These are phyloP conservation scores for Otus sunia DNA, from an alignment of 2,113 vertebrate species.

Conservation along the genomic window DNA sequence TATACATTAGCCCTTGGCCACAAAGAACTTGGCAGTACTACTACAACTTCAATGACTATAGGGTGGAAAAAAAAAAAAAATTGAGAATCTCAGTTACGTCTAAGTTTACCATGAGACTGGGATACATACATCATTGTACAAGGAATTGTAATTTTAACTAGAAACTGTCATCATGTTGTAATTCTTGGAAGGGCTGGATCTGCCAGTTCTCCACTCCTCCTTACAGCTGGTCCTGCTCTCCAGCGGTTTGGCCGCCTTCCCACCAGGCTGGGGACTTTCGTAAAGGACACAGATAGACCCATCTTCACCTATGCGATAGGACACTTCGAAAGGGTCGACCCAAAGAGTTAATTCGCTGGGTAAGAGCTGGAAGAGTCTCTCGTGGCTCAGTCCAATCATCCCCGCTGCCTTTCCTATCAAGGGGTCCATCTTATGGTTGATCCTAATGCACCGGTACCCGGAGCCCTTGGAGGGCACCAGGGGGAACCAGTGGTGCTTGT, in stretches of 20 bases:
- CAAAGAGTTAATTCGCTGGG: constrained; percentile 81
- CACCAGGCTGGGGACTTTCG: constrained; percentile 51
- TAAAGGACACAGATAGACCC: constrained; percentile 81
- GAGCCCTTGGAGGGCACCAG: constrained; percentile 75
- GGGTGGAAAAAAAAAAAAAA: neutral
- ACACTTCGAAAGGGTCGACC: constrained; percentile 81
- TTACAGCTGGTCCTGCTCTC: constrained; percentile 70
- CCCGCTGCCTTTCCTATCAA: constrained; percentile 75
- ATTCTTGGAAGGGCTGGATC: constrained; percentile 70
- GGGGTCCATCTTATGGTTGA: constrained; percentile 82
- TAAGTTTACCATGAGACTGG: neutral
- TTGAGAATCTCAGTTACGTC: constrained; percentile 6
- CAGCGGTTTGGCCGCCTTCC: neutral
- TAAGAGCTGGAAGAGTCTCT: constrained; percentile 76
- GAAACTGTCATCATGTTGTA: constrained; percentile 77
- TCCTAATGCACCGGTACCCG: constrained; percentile 79
- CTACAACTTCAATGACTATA: constrained; percentile 38
- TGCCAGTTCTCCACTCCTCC: constrained; percentile 68
- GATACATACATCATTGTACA: constrained; percentile 48
- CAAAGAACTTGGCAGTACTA: constrained; percentile 58
- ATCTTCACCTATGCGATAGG: constrained; percentile 79
- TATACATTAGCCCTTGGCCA: constrained; percentile 66
- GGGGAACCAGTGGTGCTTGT: constrained; percentile 80
- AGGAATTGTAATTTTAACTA: constrained; percentile 56
- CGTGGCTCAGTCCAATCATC: constrained; percentile 73